phyloP scores from a whole-genome alignment of 2,888 invertebrate species.

The Barypeithes pellucidus region DNA sequence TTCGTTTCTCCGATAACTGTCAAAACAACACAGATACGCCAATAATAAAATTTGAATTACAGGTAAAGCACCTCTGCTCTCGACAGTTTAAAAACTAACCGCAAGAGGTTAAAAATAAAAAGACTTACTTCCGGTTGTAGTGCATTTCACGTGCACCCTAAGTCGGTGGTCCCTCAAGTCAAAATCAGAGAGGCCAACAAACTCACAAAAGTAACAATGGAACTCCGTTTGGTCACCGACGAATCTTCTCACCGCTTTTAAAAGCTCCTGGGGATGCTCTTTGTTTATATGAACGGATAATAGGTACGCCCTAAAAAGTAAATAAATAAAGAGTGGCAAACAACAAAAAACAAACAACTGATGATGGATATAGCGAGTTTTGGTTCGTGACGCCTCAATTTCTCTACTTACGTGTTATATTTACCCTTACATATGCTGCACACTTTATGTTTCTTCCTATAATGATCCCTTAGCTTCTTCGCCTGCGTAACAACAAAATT shows the following conservation, averaged over 20 bases:
- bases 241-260: not conserved
- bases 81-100: too few species aligned
- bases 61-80: too few species aligned
- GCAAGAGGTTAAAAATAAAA: too few species aligned
- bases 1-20: too few species aligned
- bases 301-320: not conserved
- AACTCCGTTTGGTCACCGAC: not conserved
- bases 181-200: not conserved
- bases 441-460: constrained; percentile 3
- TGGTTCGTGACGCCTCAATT: too few species aligned
- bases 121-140: constrained; percentile 18
- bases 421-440: constrained; percentile 13
- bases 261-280: not conserved
- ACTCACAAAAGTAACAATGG: constrained; percentile 24
- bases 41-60: too few species aligned
- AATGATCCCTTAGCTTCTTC: constrained; percentile 11
- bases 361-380: too few species aligned
- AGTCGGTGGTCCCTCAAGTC: constrained; percentile 34
- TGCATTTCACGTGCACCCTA: constrained; percentile 19
- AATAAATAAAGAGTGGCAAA: too few species aligned
- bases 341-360: too few species aligned
- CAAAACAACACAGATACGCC: too few species aligned
- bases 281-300: constrained; percentile 4
- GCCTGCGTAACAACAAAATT: not conserved
- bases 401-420: constrained; percentile 22